Conservation (phyloP, 2,888 invertebrate genomes). For the Acanthopleura granulata region DNA sequence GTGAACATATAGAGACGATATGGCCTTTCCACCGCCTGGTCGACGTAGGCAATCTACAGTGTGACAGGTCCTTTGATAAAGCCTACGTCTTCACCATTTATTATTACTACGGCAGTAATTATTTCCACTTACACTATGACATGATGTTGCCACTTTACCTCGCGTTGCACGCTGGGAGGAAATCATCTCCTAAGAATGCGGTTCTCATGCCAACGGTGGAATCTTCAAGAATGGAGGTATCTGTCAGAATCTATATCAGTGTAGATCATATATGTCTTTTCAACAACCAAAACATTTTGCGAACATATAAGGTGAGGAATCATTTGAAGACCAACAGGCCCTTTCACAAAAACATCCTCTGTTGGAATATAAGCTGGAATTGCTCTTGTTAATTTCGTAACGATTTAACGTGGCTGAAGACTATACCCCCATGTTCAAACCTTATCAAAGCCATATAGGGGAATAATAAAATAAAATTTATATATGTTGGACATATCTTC, state of each 20-base stretch:
- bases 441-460: too few species aligned
- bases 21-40: constrained; percentile 19
- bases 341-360: neutral
- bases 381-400: too few species aligned
- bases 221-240: constrained; percentile 25
- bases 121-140: constrained; percentile 53
- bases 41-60: constrained; percentile 25
- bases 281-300: too few species aligned
- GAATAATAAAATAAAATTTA: too few species aligned
- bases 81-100: constrained; percentile 48
- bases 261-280: neutral
- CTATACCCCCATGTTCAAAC: too few species aligned
- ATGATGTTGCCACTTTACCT: constrained; percentile 39
- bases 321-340: neutral
- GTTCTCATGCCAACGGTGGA: constrained; percentile 46
- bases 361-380: neutral
- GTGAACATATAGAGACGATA: constrained; percentile 8
- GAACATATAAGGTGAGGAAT: neutral
- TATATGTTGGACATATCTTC: neutral
- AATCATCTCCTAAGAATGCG: constrained; percentile 22
- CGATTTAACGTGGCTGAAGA: too few species aligned
- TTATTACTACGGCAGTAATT: constrained; percentile 47
- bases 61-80: constrained; percentile 39
- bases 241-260: neutral
- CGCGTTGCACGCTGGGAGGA: neutral